Conservation (phyloP, 2,888 invertebrate species). For the Podotricha telesiphe region DNA sequence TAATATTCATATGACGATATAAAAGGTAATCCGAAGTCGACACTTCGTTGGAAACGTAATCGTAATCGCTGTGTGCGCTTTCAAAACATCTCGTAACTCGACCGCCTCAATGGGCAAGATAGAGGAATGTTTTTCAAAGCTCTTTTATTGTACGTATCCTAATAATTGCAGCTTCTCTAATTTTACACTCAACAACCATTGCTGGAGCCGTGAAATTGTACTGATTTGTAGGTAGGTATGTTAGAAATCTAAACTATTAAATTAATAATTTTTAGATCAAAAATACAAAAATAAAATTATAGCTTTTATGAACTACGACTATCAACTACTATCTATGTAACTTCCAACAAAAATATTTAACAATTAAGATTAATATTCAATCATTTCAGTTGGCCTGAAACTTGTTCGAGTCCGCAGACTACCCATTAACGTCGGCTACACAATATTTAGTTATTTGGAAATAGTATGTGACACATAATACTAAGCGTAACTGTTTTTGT, state of each 20-base stretch:
- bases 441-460: conserved; percentile 71
- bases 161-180: conserved; percentile 32
- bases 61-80: conserved; percentile 77
- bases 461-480: conserved; percentile 69
- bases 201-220: neutral
- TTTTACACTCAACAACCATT: neutral
- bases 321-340: too few species aligned
- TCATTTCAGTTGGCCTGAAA: conserved; percentile 51
- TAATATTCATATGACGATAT: conserved; percentile 82
- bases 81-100: conserved; percentile 81
- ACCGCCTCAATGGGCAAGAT: conserved; percentile 71
- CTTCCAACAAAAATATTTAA: conserved; percentile 22
- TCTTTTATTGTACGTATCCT: conserved; percentile 71
- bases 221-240: neutral
- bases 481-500: conserved; percentile 67
- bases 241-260: too few species aligned
- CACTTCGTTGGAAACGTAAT: conserved; percentile 80
- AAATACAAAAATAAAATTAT: too few species aligned
- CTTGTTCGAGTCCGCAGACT: conserved; percentile 61
- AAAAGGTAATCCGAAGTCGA: conserved; percentile 81
- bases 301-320: too few species aligned
- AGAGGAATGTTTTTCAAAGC: conserved; percentile 79
- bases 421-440: conserved; percentile 57
- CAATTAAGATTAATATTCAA: conserved; percentile 50
- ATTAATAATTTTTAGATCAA: too few species aligned